These are phyloP conservation scores for Heliothis virescens DNA, from an alignment of 1,140 invertebrate genomes.

Conservation along the genomic window DNA sequence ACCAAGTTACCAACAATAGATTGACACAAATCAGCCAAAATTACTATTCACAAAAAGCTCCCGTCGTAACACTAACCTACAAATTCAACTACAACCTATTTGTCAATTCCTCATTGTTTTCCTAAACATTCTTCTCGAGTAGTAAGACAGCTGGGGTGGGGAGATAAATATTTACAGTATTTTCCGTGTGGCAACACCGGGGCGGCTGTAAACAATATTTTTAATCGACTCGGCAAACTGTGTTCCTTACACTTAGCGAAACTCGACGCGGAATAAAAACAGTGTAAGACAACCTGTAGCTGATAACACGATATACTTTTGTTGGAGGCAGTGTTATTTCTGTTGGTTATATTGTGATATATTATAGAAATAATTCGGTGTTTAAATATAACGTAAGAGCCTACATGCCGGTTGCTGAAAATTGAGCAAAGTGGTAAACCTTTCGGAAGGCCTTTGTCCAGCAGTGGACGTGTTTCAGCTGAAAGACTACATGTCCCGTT, in stretches of 20 bases:
- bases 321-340: background rate
- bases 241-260: constrained; percentile 61
- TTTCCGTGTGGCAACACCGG: constrained; percentile 58
- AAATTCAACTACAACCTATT: constrained; percentile 1
- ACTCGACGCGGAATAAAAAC: constrained; percentile 52
- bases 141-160: constrained; percentile 16
- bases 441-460: too few species aligned
- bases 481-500: too few species aligned
- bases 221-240: constrained; percentile 64
- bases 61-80: background rate
- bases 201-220: constrained; percentile 62
- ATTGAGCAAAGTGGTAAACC: too few species aligned
- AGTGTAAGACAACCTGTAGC: constrained; percentile 1
- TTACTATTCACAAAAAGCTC: background rate
- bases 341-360: background rate
- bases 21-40: background rate
- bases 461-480: too few species aligned
- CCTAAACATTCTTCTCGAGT: constrained; percentile 39
- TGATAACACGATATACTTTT: constrained; percentile 26
- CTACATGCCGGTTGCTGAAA: too few species aligned
- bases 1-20: too few species aligned
- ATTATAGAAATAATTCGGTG: too few species aligned
- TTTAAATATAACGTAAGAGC: too few species aligned
- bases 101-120: constrained; percentile 9
- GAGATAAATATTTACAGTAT: constrained; percentile 66